phyloP scores from a whole-genome alignment of 2,113 vertebrate genomes.

The Tringa solitaria region DNA sequence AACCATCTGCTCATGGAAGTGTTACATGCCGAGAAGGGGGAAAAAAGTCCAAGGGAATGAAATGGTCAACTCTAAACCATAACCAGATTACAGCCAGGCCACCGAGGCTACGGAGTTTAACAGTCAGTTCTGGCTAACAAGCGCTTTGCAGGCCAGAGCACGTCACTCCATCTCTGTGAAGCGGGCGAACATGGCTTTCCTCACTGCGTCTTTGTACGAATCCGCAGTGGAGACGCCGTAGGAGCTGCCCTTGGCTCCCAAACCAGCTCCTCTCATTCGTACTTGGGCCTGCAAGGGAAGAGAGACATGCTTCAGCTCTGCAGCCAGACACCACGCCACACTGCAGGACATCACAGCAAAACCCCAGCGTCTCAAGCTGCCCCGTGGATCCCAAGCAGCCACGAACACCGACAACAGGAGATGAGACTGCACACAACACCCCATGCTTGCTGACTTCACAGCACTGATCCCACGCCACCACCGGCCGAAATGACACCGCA shows the following conservation, averaged over 20 bases:
- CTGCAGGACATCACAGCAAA: accelerated
- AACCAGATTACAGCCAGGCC: slow-evolving; percentile 48
- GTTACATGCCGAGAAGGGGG: slow-evolving; percentile 26
- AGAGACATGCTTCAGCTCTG: background rate
- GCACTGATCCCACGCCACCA: accelerated
- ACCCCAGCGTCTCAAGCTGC: background rate
- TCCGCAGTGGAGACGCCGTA: slow-evolving; percentile 91
- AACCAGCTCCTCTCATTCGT: slow-evolving; percentile 91
- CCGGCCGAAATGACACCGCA: accelerated
- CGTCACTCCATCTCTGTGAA: slow-evolving; percentile 95
- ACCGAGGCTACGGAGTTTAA: slow-evolving; percentile 47
- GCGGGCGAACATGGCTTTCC: slow-evolving; percentile 98
- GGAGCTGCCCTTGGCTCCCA: slow-evolving; percentile 93
- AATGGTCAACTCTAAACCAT: slow-evolving; percentile 59
- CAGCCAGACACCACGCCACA: accelerated
- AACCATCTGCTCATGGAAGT: slow-evolving; percentile 30
- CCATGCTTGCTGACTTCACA: accelerated
- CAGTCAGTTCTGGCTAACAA: slow-evolving; percentile 41
- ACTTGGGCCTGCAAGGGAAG: slow-evolving; percentile 85
- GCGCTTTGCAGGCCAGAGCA: background rate
- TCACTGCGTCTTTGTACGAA: slow-evolving; percentile 95
- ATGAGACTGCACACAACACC: accelerated
- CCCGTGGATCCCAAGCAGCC: background rate
- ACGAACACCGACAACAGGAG: background rate
- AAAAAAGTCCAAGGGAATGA: slow-evolving; percentile 51